phyloP scores from a whole-genome alignment of 2,888 invertebrate genomes.

The Sarcophaga caerulescens region DNA sequence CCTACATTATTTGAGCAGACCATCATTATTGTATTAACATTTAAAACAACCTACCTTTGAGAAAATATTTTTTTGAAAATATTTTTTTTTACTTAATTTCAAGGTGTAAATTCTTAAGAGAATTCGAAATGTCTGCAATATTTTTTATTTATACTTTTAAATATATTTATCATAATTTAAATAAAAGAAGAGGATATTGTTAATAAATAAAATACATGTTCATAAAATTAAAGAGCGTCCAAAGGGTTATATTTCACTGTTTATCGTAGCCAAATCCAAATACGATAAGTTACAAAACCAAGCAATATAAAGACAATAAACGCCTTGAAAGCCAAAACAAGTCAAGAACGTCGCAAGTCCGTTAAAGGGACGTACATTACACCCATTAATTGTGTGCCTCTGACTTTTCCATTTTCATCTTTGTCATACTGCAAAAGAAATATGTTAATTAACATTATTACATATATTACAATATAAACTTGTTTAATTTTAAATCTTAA shows the following conservation, averaged over 20 bases:
- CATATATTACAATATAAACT: too few relatives aligned
- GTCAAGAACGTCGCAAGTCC: conserved; percentile 84
- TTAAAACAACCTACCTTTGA: neutral
- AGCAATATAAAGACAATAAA: conserved; percentile 71
- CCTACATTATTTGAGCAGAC: too few relatives aligned
- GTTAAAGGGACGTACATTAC: conserved; percentile 99
- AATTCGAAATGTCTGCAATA: too few relatives aligned
- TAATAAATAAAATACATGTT: conserved; percentile 17
- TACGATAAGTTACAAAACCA: conserved; percentile 71
- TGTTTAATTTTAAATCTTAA: neutral
- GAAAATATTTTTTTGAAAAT: neutral
- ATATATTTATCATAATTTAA: too few relatives aligned
- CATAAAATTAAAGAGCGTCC: neutral
- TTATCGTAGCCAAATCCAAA: conserved; percentile 69
- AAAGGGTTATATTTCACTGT: conserved; percentile 3
- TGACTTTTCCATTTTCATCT: conserved; percentile 88
- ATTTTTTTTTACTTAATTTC: neutral
- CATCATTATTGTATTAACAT: too few relatives aligned
- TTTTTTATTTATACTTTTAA: too few relatives aligned
- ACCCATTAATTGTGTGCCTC: conserved; percentile 91
- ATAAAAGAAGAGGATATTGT: neutral
- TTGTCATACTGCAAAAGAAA: conserved; percentile 89
- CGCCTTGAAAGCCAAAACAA: conserved; percentile 71
- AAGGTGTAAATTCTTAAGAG: too few relatives aligned
- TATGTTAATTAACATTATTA: neutral